Conservation (phyloP, 1,140 invertebrate species). For the Orchesella cincta region DNA sequence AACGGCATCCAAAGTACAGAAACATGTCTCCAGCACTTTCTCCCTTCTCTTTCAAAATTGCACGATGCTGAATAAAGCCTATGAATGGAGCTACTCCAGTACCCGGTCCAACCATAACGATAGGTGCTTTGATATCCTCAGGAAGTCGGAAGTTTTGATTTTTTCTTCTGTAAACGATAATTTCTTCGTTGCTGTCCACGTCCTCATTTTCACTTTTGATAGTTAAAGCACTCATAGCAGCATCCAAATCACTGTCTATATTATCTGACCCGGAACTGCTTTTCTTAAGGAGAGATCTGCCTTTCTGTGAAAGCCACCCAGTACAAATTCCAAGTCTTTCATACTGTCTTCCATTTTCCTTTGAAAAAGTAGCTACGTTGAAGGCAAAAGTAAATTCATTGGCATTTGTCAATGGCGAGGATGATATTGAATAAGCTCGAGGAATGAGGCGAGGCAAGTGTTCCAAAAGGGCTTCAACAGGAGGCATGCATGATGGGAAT, state of each 20-base stretch:
- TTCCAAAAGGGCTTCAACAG: conserved; percentile 68
- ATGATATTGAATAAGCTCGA: conserved; percentile 77
- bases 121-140: conserved; percentile 60
- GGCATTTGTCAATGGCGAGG: conserved; percentile 61
- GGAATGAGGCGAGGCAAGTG: conserved; percentile 72
- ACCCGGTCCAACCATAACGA: conserved; percentile 79
- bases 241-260: neutral
- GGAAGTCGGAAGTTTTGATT: conserved; percentile 63
- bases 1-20: conserved; percentile 77
- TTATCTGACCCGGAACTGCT: too few species aligned
- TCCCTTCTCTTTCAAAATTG: conserved; percentile 47
- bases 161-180: conserved; percentile 66
- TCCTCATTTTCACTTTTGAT: neutral
- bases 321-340: conserved; percentile 67
- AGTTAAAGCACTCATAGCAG: neutral
- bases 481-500: conserved; percentile 67
- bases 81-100: conserved; percentile 79
- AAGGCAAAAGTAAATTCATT: conserved; percentile 68
- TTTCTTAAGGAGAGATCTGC: neutral
- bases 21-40: conserved; percentile 58
- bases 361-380: conserved; percentile 63
- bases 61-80: conserved; percentile 65
- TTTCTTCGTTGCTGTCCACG: neutral
- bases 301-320: conserved; percentile 60
- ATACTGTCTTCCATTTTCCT: conserved; percentile 55